Evolutionary conservation across 2,888 invertebrate genomes (phyloP), one percentile per base, ranked within the genome.

Genomic region (Lomographa bimaculata): DNA sequence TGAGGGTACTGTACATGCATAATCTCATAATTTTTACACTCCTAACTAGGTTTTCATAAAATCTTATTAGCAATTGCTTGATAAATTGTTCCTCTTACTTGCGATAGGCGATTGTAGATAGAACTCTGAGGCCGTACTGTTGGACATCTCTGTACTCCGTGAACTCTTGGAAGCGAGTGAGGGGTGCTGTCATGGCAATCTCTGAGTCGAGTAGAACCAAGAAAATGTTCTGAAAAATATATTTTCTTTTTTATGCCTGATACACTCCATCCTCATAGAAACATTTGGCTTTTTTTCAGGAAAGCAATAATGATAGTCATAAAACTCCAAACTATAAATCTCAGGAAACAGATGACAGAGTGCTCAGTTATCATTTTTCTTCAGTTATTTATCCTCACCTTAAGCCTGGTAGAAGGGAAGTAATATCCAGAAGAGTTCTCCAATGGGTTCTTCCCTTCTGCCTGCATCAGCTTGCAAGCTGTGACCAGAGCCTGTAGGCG

Each of bases 151-250:
- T 91, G 69, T 93, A 94, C 39, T 91, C 90, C 0, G 94, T 85
- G 69, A 93, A 95, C 74, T 95, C 95, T 64, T 94, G 93, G 66
- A 95, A 95, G 54, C 93, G 91, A 5, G 87, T 78, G 46, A 96
- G 91, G 0, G 93, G 82, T 14, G 89, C 79, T 0, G 86, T 71
- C 73, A 93, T 94, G 11, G 92, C 90, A 27, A 89, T 79, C 25
- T 93, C 91, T 0, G 90, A 82, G 16, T 93, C 92, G 21, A 96
- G 71, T 6, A 96, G 68, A 24, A 91, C 91, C 60, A 89, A 85
- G 35, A 96, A 83, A 47, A 96, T 89, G 27, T 87, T 89, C 91
- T 92, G 78, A 17, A 85, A 82, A 18, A 23, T 14, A 14, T 4
- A 14, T 3, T 14, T n/a, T n/a, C n/a, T n/a, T n/a, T n/a, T n/a